Evolutionary conservation across 2,797 vertebrate species (phyloP), one percentile per base, ranked within the genome.

Genomic region (Rhynchonycteris naso): DNA sequence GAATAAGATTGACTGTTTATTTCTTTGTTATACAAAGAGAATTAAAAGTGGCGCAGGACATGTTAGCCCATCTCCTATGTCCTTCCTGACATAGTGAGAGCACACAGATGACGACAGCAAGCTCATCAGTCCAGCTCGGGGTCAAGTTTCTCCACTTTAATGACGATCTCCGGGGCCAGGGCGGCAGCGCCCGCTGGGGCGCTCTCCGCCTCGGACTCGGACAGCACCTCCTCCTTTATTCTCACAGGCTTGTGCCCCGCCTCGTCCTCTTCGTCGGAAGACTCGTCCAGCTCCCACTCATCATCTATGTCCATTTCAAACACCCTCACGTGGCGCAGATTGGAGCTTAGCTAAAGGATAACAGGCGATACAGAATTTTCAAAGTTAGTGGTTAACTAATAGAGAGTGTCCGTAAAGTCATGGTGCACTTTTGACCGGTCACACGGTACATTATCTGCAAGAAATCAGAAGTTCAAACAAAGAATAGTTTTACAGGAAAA

Each of bases 291-390:
- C 72, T 99, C 99, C 94, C 99, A 99, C n/a, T 99, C 99, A 61
- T 99, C 99, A 96, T 99, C 99, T 8, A 99, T 99, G 66, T 99
- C 99, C 99, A 99, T 99, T 98, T 99, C 99, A 98, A 99, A 99
- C 59, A 99, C 99, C 63, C 99, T 98, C 63, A 99, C 98, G 0
- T 99, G 99, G 84, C 99, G 99, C 74, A 99, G 98, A 97, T 99
- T 99, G 19, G 99, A 98, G 95, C 99, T 99, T 54, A 99, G 98
- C 99, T 99, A 96, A 2, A 16, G 43, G 90, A 86, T 91, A 43
- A 97, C 95, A 92, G 78, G 24, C 22, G 2, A 61, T 5, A 24
- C 65, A 71, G 35, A 90, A 28, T 1, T 75, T 89, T 75, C n/a
- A 21, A 76, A 61, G 72, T 21, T 24, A 82, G 81, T 52, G 58